These are phyloP conservation scores for Scophthalmus maximus DNA, from an alignment of 2,113 vertebrate genomes.

Conservation along the genomic window DNA sequence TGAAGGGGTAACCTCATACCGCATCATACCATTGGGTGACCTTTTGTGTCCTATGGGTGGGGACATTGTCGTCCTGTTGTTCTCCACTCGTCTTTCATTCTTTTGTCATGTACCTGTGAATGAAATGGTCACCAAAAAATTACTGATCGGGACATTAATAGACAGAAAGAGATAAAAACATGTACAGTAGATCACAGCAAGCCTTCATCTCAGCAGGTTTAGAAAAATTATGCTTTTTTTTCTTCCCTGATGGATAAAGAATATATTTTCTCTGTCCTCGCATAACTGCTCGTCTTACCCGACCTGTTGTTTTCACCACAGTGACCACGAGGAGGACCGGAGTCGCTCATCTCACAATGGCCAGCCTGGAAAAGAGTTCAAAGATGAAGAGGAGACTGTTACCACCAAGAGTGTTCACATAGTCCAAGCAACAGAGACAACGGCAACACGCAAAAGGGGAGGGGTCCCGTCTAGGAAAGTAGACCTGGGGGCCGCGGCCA, in stretches of 20 bases:
- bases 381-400: constrained; percentile 96
- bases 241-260: background rate
- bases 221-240: background rate
- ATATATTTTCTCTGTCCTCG: background rate
- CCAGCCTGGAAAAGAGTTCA: constrained; percentile 88
- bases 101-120: background rate
- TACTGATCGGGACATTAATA: background rate
- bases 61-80: background rate
- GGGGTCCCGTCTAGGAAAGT: constrained; percentile 94
- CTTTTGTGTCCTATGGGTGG: no score
- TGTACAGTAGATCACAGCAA: no score
- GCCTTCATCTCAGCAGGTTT: no score
- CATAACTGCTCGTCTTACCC: background rate
- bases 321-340: constrained; percentile 90
- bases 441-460: constrained; percentile 91
- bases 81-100: background rate
- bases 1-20: no score
- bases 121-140: background rate
- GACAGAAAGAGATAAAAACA: background rate
- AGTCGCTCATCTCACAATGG: constrained; percentile 86
- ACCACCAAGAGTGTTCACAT: constrained; percentile 94
- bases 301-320: constrained; percentile 63
- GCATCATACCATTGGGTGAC: no score
- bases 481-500: constrained; percentile 94
- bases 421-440: constrained; percentile 94